Base-by-base conservation (phyloP, 2,888 invertebrate genomes). In the Philhelius pedissequus region DNA sequence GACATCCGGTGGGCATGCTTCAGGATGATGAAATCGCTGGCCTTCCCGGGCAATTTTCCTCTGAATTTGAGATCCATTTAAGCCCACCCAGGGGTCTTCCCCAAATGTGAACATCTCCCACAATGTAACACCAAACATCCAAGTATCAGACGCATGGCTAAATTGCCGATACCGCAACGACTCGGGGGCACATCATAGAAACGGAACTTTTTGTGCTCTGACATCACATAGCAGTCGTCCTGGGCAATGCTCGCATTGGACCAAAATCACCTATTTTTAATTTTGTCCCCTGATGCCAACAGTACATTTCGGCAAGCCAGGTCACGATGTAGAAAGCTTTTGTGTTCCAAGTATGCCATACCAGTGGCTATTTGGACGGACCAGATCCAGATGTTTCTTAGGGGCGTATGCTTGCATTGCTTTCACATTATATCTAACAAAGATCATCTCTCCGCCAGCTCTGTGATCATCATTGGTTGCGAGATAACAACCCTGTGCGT, bases 81-180 rank as follows among this genome's bases (percentile, higher is more conserved):
- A 92, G 13, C 94, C 94, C 91, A 91, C 89, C 92, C 92, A 92
- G 0, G 99, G 99, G 90, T 99, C 98, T 90, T 98, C 97, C 1
- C 99, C 99, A 88, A 98, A 98, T n/a, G n/a, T n/a, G n/a, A n/a
- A n/a, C n/a, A n/a, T n/a, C n/a, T n/a, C n/a, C n/a, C n/a, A n/a
- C n/a, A n/a, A n/a, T n/a, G n/a, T 98, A 0, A 99, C 98, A 0
- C 97, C 98, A 91, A 97, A 98, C 98, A 99, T 99, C 98, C 98
- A 99, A 0, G 96, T 97, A 91, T 99, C 99, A 27, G 97, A 97
- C 0, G 98, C 97, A 91, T 98, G 98, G 52, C 97, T 98, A 91
- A 99, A 99, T 89, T 98, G 97, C 0, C 98, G 94, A 27, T 96
- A 96, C 74, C 98, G 95, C 58, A 99, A 91, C 1, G 98, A 98